Evolutionary conservation across 2,888 invertebrate species (phyloP).

Genomic region (Alcis repandata): DNA sequence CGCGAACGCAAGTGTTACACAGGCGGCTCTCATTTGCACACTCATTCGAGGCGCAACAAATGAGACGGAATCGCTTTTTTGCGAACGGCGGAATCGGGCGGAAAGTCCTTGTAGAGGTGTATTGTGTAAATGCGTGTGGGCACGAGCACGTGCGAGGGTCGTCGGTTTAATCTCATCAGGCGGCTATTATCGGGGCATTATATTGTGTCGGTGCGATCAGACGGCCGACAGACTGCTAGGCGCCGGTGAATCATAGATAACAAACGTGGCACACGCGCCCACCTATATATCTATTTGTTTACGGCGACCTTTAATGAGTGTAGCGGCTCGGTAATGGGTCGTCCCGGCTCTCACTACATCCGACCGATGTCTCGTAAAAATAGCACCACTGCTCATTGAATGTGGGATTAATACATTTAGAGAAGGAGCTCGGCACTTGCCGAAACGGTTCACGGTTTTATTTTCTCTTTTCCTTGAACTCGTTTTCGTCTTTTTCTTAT

Average conservation of each 20-base stretch:
- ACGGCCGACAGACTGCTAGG: slow-evolving; percentile 80
- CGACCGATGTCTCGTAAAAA: slow-evolving; percentile 64
- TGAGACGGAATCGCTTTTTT: slow-evolving; percentile 19
- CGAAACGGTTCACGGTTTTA: not conserved
- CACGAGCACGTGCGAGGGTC: slow-evolving; percentile 62
- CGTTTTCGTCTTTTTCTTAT: not conserved
- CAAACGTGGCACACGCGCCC: slow-evolving; percentile 73
- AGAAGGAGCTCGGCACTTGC: not conserved
- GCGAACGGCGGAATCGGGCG: slow-evolving; percentile 12
- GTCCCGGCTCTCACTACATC: slow-evolving; percentile 61
- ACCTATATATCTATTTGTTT: slow-evolving; percentile 81
- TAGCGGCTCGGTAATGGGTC: slow-evolving; percentile 70
- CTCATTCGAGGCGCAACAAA: slow-evolving; percentile 37
- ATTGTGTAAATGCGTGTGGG: slow-evolving; percentile 42
- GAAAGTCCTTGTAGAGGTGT: slow-evolving; percentile 36
- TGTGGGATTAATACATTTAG: slow-evolving; percentile 3
- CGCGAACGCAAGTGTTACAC: slow-evolving; percentile 54
- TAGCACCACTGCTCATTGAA: slow-evolving; percentile 52
- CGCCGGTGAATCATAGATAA: slow-evolving; percentile 85
- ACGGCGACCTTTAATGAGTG: slow-evolving; percentile 81
- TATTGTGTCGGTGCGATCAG: slow-evolving; percentile 78
- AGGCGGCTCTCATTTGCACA: slow-evolving; percentile 47
- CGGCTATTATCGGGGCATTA: slow-evolving; percentile 78
- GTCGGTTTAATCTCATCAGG: slow-evolving; percentile 76
- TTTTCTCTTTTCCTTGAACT: slow-evolving; percentile 2